A percentile compares a stretch with the other conserved stretches of the same genome.
Conservation (phyloP, 2,888 invertebrate genomes). For the Cactoblastis cactorum region DNA sequence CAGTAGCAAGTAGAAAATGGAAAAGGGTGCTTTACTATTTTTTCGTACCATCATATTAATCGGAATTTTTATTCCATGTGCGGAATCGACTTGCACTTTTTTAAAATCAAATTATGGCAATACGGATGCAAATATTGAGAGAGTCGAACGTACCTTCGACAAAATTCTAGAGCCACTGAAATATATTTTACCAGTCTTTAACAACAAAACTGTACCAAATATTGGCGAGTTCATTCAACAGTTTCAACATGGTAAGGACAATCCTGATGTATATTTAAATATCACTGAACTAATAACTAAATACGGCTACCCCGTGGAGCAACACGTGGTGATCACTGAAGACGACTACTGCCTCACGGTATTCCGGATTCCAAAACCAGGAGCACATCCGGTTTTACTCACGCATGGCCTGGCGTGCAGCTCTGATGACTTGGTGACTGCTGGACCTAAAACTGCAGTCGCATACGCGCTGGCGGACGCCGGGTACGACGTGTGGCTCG, state of each 20-base stretch:
- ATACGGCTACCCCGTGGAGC: no score
- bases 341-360: conserved; percentile 30
- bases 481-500: no score
- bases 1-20: no score
- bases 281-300: background rate
- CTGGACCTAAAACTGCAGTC: conserved; percentile 78
- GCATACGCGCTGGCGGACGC: no score
- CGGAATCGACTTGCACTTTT: no score
- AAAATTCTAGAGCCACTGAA: background rate
- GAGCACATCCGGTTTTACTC: conserved; percentile 80
- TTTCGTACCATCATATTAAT: no score
- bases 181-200: background rate
- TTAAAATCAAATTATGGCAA: no score
- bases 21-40: no score
- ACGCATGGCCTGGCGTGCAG: conserved; percentile 85
- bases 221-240: background rate
- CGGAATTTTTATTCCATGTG: no score
- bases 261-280: background rate
- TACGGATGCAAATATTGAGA: no score
- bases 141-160: no score
- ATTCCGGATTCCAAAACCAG: conserved; percentile 21
- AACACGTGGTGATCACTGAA: conserved; percentile 17
- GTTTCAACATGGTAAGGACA: background rate
- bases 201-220: background rate
- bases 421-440: conserved; percentile 84